Base-by-base conservation (phyloP, 1,140 invertebrate species). In the Hylaeus volcanicus region DNA sequence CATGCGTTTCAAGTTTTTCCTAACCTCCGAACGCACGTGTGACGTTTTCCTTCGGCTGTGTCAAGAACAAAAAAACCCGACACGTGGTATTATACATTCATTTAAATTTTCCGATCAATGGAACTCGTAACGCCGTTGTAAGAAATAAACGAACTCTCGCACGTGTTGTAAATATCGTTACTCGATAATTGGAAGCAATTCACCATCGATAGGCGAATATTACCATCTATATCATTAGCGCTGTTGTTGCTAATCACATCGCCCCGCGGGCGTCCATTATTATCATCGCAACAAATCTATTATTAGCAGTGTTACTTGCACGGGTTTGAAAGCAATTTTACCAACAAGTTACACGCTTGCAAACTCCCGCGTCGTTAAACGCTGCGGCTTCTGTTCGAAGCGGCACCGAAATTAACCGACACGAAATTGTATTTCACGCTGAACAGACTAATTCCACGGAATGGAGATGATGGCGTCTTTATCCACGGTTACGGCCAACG, bases 401-500 rank as follows among this genome's bases (percentile, higher is more conserved):
- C 61, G 43, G 53, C 15, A 2, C 51, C 45, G 51, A 66, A 74
- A 79, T 74, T 74, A 79, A 79, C 71, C 53, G 43, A 74, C 71
- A 37, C 53, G 68, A 65, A 79, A 79, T 79, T 79, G 26, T 65
- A 74, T 79, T 79, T 65, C 71, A 74, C 37, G 53, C 15, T 74
- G 61, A 74, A 74, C 77, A 5, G 51, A 45, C 61, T 74, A 79
- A 79, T 79, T 79, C 61, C 53, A 5, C 45, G 70, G 12, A 79
- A 74, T 79, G 77, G 77, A 58, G 64, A 74, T 65, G 43, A 79
- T 51, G 77, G 61, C 61, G 77, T 79, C 77, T 72, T 79, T 74
- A 79, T 73, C 26, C 51, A 0, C 5, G 15, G 77, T 61, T 55
- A 79, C 48, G 51, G 41, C 48, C 68, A 45, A 58, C 60, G 26